A percentile compares a stretch with the other conserved stretches of the same genome.
phyloP scores from a whole-genome alignment of 2,113 vertebrate genomes.

The Lampris incognitus region DNA sequence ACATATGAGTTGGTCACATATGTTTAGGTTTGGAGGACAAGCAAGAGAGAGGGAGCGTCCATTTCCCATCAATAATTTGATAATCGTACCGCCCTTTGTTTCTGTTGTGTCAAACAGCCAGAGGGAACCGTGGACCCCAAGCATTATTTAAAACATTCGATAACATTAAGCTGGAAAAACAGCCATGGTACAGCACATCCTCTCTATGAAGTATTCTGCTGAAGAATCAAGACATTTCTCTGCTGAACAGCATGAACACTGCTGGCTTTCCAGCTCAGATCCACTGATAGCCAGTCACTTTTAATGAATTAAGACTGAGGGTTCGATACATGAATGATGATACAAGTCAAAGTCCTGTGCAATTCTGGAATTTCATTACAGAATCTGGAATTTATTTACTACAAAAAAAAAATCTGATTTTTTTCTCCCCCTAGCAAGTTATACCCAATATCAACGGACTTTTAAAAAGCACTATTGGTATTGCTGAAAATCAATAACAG shows the following conservation, averaged over 20 bases:
- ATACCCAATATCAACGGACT: too few species aligned
- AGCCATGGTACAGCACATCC: conserved; percentile 20
- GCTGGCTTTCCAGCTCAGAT: neutral
- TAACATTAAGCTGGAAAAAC: conserved; percentile 58
- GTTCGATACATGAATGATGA: too few species aligned
- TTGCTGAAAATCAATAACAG: too few species aligned
- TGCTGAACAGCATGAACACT: neutral
- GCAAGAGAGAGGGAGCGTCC: neutral
- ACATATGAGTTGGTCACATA: conserved; percentile 19
- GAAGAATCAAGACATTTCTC: conserved; percentile 26
- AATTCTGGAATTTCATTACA: too few species aligned
- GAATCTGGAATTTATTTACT: too few species aligned
- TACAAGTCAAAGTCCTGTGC: too few species aligned
- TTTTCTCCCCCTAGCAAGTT: too few species aligned
- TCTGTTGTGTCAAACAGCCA: conserved; percentile 20
- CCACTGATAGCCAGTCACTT: neutral
- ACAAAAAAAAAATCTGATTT: too few species aligned
- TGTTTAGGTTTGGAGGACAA: conserved; percentile 21
- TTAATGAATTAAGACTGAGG: too few species aligned
- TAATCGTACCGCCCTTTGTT: conserved; percentile 32
- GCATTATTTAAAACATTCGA: conserved; percentile 62
- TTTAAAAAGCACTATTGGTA: too few species aligned
- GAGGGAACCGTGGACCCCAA: conserved; percentile 43
- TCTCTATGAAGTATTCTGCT: neutral
- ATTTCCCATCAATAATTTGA: conserved; percentile 25